These are phyloP conservation scores for Phaenicophaeus curvirostris DNA, from an alignment of 2,797 vertebrate genomes.

Conservation along the genomic window DNA sequence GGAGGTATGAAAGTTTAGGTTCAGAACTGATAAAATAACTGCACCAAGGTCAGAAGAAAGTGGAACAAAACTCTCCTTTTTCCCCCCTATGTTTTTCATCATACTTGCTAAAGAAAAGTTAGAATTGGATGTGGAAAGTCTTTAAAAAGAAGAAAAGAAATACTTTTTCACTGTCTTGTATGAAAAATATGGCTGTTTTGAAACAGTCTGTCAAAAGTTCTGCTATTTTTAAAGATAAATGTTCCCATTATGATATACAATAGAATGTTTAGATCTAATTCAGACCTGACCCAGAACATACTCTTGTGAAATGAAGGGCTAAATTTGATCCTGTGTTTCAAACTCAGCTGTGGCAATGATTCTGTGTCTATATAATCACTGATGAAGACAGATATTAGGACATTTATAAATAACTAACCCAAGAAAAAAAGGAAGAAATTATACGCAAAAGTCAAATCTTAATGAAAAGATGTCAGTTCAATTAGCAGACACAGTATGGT, in stretches of 20 bases:
- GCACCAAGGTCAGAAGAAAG: not conserved
- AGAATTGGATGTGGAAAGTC: not conserved
- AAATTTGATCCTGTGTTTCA: not conserved
- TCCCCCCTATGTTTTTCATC: accelerated
- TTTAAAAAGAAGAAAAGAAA: not conserved
- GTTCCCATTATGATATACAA: not conserved
- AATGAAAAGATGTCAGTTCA: not conserved
- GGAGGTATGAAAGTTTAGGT: not conserved
- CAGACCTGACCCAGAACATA: not conserved
- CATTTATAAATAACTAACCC: not conserved
- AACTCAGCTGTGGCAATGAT: not conserved
- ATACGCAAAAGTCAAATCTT: not conserved
- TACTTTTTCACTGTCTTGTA: not conserved
- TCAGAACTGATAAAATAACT: not conserved
- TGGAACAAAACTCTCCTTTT: not conserved
- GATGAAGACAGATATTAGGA: not conserved
- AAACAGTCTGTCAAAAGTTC: not conserved
- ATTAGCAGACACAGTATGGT: not conserved
- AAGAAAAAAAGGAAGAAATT: not conserved
- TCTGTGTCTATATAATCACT: not conserved
- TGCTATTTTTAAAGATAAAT: not conserved
- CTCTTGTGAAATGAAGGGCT: not conserved
- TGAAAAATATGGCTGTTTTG: not conserved
- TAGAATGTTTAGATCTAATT: conserved; percentile 1
- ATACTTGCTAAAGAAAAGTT: not conserved